Evolutionary conservation across 2,888 invertebrate genomes (phyloP).

Genomic region (Spilosoma lubricipeda): DNA sequence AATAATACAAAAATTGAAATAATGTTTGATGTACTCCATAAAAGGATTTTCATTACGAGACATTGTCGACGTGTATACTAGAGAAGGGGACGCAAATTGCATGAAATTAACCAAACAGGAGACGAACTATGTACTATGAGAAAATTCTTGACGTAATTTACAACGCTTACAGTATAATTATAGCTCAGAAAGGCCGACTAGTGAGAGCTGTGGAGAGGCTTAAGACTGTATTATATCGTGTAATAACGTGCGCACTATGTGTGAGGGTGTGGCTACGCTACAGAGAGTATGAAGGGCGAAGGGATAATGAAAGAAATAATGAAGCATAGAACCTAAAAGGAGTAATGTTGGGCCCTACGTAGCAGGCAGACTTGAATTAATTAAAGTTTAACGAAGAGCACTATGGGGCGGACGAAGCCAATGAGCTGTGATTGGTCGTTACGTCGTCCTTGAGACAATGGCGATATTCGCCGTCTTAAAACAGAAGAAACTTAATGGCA

Average conservation of each 20-base stretch:
- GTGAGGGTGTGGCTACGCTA: constrained; percentile 26
- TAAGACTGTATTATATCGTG: constrained; percentile 47
- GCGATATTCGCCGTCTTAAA: constrained; percentile 14
- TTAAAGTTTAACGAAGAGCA: constrained; percentile 50
- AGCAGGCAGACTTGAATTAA: constrained; percentile 56
- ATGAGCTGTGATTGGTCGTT: constrained; percentile 43
- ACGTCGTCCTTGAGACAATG: constrained; percentile 23
- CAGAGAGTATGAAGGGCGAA: constrained; percentile 26
- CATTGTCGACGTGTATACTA: constrained; percentile 20
- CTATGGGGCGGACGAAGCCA: constrained; percentile 29
- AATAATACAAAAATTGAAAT: constrained; percentile 40
- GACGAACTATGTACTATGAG: constrained; percentile 47
- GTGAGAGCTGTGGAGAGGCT: constrained; percentile 44
- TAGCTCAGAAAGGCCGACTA: constrained; percentile 45
- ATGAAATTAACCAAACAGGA: constrained; percentile 47
- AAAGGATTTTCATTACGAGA: constrained; percentile 42
- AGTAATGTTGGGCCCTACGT: constrained; percentile 51
- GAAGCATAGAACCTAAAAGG: constrained; percentile 46
- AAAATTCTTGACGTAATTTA: constrained; percentile 58
- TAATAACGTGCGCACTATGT: constrained; percentile 48
- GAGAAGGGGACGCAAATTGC: constrained; percentile 31
- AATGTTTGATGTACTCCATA: constrained; percentile 38
- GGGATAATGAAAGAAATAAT: constrained; percentile 59
- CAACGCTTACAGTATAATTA: constrained; percentile 50
- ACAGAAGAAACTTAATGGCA: constrained; percentile 10